Conservation (phyloP, 2,888 invertebrate genomes). For the Plagodis dolabraria region DNA sequence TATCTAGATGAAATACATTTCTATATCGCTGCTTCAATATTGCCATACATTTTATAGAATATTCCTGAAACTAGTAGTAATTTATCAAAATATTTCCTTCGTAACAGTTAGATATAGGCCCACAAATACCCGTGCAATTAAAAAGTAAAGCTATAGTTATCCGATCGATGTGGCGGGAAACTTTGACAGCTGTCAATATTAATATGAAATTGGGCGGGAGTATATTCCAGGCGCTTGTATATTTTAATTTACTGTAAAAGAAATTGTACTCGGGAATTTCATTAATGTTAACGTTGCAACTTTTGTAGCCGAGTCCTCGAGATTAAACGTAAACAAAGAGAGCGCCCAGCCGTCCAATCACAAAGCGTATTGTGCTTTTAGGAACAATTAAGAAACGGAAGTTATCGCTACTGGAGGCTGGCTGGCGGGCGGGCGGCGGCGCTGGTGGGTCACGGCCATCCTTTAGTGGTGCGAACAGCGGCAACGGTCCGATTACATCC, state of each 20-base stretch:
- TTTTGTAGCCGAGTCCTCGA: conserved; percentile 21
- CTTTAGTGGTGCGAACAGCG: conserved; percentile 27
- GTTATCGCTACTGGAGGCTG: conserved; percentile 28
- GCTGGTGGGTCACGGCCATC: conserved; percentile 37
- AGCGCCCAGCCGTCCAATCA: conserved; percentile 34
- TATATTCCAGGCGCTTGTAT: background rate
- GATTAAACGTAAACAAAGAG: conserved; percentile 38
- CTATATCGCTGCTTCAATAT: conserved; percentile 19
- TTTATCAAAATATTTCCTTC: too few relatives aligned
- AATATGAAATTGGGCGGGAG: conserved; percentile 9
- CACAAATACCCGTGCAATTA: conserved; percentile 13
- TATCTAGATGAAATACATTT: conserved; percentile 46
- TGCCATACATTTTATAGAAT: conserved; percentile 1
- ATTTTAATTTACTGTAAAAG: conserved; percentile 4
- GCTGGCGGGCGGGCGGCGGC: conserved; percentile 2
- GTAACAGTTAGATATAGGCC: conserved; percentile 11
- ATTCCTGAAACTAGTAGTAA: too few relatives aligned
- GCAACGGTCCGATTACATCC: conserved; percentile 19
- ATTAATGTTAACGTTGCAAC: conserved; percentile 26
- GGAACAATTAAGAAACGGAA: conserved; percentile 34
- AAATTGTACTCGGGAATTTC: conserved; percentile 8
- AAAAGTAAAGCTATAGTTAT: conserved; percentile 13
- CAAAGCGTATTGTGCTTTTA: conserved; percentile 38
- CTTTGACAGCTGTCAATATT: conserved; percentile 30
- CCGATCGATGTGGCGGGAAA: conserved; percentile 26